Conservation (phyloP, 2,888 invertebrate species). For the Acheta domesticus region DNA sequence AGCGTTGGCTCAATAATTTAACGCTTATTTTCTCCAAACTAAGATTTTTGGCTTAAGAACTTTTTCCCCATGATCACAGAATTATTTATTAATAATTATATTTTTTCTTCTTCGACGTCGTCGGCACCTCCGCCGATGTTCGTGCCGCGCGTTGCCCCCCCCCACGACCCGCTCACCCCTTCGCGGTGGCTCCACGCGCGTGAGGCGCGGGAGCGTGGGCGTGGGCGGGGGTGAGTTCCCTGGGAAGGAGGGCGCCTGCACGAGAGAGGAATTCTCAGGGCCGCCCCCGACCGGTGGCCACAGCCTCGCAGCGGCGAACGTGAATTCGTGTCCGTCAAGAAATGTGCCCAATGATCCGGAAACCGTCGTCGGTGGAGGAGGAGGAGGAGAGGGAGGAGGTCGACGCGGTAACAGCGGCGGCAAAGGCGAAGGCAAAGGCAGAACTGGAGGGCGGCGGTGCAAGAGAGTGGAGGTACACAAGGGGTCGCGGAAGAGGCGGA, state of each 20-base stretch:
- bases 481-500: background rate
- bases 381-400: background rate
- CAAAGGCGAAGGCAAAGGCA: background rate
- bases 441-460: background rate
- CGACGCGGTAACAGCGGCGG: background rate
- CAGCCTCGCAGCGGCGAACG: background rate
- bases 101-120: no score
- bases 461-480: background rate
- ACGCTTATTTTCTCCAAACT: no score
- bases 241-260: background rate
- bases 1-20: no score
- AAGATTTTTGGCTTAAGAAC: no score
- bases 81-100: no score
- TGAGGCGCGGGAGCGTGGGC: background rate
- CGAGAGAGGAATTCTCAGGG: background rate
- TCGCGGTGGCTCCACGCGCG: no score
- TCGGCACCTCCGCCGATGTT: no score
- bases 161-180: no score
- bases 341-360: constrained; percentile 18
- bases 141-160: no score
- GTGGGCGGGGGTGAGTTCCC: background rate
- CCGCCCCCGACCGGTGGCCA: background rate
- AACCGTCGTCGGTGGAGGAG: background rate
- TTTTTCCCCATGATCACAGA: no score
- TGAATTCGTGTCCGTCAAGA: constrained; percentile 18